These are phyloP conservation scores for Suricata suricatta DNA, from an alignment of 2,113 vertebrate genomes.

Conservation along the genomic window DNA sequence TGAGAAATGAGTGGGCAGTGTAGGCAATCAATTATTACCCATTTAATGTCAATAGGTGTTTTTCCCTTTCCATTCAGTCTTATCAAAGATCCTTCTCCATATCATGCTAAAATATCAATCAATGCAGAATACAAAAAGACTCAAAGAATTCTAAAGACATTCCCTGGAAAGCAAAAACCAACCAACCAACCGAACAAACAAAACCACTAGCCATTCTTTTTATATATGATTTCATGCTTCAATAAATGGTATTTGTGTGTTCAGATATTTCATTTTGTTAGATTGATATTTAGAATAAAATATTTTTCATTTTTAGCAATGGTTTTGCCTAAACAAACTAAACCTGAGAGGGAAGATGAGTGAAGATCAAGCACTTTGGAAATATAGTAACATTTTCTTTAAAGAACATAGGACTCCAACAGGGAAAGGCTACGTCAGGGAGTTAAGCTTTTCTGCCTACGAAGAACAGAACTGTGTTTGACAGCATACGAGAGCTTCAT, in stretches of 20 bases:
- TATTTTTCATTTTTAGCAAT: not conserved
- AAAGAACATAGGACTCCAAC: not conserved
- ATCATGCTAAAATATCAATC: not conserved
- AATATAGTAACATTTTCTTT: not conserved
- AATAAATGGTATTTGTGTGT: not conserved
- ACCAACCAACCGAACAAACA: not conserved
- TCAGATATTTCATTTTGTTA: not conserved
- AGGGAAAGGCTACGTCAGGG: not conserved
- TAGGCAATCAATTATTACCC: not conserved
- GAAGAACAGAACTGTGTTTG: not conserved
- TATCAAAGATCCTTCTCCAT: not conserved
- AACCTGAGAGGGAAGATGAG: not conserved
- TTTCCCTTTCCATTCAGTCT: not conserved
- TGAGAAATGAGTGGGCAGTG: not conserved
- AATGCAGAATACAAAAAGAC: not conserved
- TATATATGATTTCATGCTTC: not conserved
- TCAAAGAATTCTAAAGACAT: not conserved
- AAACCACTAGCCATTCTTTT: not conserved
- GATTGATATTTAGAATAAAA: not conserved
- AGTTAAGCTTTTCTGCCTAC: not conserved
- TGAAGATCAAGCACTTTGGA: not conserved
- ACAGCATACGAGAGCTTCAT: not conserved
- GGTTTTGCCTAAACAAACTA: not conserved
- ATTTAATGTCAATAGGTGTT: not conserved
- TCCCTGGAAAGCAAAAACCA: not conserved